Conservation (phyloP, 2,888 invertebrate genomes). For the Apamea sordens region DNA sequence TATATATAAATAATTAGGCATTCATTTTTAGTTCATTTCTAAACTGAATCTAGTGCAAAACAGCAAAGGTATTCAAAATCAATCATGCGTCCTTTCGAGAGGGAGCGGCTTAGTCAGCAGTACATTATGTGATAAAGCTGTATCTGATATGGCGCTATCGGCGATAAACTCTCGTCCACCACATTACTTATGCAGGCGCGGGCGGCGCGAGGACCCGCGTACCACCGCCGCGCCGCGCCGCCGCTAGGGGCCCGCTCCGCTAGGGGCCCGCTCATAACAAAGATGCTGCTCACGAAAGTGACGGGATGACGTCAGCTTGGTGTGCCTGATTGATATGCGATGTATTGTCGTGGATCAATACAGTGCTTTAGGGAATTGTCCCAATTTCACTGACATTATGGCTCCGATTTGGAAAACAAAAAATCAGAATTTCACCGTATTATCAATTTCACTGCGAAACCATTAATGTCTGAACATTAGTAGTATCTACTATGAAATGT, state of each 20-base stretch:
- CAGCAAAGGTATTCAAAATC: slow-evolving; percentile 35
- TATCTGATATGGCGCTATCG: slow-evolving; percentile 67
- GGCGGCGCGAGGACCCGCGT: slow-evolving; percentile 27
- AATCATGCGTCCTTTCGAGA: slow-evolving; percentile 52
- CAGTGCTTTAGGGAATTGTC: slow-evolving; percentile 41
- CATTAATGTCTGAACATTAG: background rate
- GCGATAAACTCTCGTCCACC: slow-evolving; percentile 36
- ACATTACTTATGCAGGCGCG: slow-evolving; percentile 16
- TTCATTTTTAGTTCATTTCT: background rate
- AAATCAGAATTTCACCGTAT: slow-evolving; percentile 29
- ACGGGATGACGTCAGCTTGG: slow-evolving; percentile 13
- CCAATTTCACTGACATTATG: slow-evolving; percentile 50
- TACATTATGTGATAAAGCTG: slow-evolving; percentile 68
- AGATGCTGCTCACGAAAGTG: slow-evolving; percentile 13
- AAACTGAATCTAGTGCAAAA: slow-evolving; percentile 8
- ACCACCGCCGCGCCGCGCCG: slow-evolving; percentile 28
- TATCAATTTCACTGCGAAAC: slow-evolving; percentile 23
- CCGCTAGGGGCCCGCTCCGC: slow-evolving; percentile 1
- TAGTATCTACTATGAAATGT: background rate
- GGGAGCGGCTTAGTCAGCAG: slow-evolving; percentile 60
- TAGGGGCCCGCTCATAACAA: slow-evolving; percentile 3
- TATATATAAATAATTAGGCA: background rate
- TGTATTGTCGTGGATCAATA: slow-evolving; percentile 2
- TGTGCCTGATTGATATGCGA: slow-evolving; percentile 50
- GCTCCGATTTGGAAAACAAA: slow-evolving; percentile 33